Evolutionary conservation across 2,797 vertebrate genomes (phyloP).

Genomic region (Sebastes cheni): DNA sequence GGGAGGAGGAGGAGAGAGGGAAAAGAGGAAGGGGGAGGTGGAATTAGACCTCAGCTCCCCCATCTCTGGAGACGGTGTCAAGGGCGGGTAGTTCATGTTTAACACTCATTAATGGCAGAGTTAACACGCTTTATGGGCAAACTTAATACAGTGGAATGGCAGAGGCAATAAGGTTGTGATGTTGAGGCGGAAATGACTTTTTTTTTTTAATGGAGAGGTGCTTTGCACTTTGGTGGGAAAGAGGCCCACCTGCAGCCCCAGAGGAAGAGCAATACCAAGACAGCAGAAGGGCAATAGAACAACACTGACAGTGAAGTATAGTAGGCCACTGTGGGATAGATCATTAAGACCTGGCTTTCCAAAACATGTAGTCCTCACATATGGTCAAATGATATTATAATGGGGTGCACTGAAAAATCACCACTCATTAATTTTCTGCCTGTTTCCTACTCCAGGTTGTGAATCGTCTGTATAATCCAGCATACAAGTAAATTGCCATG

Average conservation of each 20-base stretch:
- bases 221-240: slow-evolving; percentile 24
- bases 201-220: slow-evolving; percentile 15
- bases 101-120: slow-evolving; percentile 51
- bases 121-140: slow-evolving; percentile 56
- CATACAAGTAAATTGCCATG: not conserved
- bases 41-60: slow-evolving; percentile 17
- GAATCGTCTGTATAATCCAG: not conserved
- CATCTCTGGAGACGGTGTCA: slow-evolving; percentile 39
- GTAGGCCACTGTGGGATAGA: not conserved
- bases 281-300: not conserved
- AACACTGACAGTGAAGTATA: not conserved
- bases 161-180: slow-evolving; percentile 24
- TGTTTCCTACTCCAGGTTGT: not conserved
- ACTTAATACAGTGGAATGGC: slow-evolving; percentile 43
- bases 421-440: not conserved
- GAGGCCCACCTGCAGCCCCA: slow-evolving; percentile 21
- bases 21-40: not conserved
- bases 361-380: slow-evolving; percentile 1
- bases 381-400: not conserved
- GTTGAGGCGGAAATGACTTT: slow-evolving; percentile 34
- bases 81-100: slow-evolving; percentile 43
- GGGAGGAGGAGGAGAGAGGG: not conserved
- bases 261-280: not conserved
- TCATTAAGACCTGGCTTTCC: not conserved
- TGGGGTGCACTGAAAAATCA: not conserved